Percentiles rank a stretch among this genome's conserved stretches.
These are phyloP conservation scores for Colinus virginianus DNA, from an alignment of 2,113 vertebrate genomes.

Conservation along the genomic window DNA sequence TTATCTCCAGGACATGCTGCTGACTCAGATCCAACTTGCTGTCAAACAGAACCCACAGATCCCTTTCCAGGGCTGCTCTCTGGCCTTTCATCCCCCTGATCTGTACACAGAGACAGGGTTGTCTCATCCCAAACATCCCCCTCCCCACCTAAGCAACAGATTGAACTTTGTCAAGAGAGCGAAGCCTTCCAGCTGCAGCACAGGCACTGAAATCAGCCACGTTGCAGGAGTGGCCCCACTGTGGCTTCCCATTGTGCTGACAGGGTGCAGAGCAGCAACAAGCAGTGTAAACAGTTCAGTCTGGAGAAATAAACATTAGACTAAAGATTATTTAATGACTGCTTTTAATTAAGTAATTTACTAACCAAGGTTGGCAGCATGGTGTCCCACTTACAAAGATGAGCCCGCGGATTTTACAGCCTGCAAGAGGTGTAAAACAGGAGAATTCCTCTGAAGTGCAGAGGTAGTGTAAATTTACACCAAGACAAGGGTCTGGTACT, in stretches of 20 bases:
- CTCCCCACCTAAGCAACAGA: neutral
- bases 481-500: constrained; percentile 18
- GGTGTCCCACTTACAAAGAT: neutral
- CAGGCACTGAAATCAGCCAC: neutral
- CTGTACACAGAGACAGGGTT: neutral
- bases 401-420: neutral
- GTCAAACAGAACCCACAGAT: neutral
- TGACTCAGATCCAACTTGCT: neutral
- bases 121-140: neutral
- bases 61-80: neutral
- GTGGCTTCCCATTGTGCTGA: neutral
- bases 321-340: constrained; percentile 27
- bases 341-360: constrained; percentile 6
- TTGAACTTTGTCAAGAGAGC: neutral
- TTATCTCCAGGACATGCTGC: neutral
- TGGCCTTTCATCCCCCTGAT: too few species aligned
- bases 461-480: neutral
- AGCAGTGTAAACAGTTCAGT: constrained; percentile 2
- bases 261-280: neutral
- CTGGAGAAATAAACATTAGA: constrained; percentile 49
- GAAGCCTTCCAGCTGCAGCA: neutral
- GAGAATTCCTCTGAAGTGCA: neutral
- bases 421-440: neutral
- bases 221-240: neutral
- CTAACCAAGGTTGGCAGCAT: neutral